Base-by-base conservation (phyloP, 2,888 invertebrate species). In the Magallana nippona region DNA sequence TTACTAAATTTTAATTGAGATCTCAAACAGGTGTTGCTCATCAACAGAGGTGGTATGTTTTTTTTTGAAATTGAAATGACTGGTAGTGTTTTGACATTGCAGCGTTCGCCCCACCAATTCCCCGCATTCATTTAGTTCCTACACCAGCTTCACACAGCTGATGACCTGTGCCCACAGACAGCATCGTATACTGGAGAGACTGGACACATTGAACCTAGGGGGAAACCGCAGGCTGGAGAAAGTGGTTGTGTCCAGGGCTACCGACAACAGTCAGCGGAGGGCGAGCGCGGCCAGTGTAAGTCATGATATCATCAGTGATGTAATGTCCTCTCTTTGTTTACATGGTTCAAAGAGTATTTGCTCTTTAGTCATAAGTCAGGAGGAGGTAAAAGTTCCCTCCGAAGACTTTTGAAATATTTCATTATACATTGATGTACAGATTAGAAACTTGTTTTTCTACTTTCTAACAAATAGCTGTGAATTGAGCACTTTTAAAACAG, bases 121-220 rank as follows among this genome's bases (percentile, higher is more conserved):
- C 62, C 82, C 82, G 2, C 82, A 56, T 58, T 17, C 44, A 3
- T 57, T 58, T 3, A 55, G 62, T 19, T 77, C 82, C 19, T 77
- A 77, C 17, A 17, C 77, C 10, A 55, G 55, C 22, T 71, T 60
- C 32, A 58, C 77, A 32, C 71, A 71, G 71, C 11, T 11, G 27
- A 44, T 82, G 10, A 60, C 84, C 55, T 94, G 94, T 88, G 86
- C 84, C 1, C 95, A 95, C 85, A 92, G 94, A 32, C 86, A 90
- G 5, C 99, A 99, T 93, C 95, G 97, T 82, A 95, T 97, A 27
- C 95, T 98, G 60, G 97, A 97, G 91, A 96, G 96, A 88, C 95
- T 98, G 71, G 95, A 97, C 84, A 97, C 97, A 0, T 94, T 98
- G 88, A 95, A 98, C 85, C 94, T 99, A 82, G 86, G 87, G 1